Base-by-base conservation (phyloP, 2,888 invertebrate genomes). In the Agonopterix subpropinquella region DNA sequence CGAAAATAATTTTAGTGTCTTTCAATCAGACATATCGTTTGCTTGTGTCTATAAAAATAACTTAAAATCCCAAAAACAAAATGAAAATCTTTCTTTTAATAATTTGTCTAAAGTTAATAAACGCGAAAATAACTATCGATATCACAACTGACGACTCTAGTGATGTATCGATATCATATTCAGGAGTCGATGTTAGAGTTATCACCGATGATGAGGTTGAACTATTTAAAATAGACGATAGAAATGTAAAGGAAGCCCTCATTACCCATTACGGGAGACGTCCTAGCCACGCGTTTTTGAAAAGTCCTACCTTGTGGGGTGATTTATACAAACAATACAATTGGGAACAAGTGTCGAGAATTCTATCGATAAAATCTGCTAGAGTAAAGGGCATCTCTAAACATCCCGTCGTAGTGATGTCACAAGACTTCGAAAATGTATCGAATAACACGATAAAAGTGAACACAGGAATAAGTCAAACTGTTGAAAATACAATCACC, bases 281-380 rank as follows among this genome's bases (percentile, higher is more conserved):
- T 50, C 79, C 85, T 0, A 71, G 53, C 2, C 60, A 64, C 4
- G 64, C 73, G 0, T 85, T 67, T 46, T 51, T 80, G 7, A 70
- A 65, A 60, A 78, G 79, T 46, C 85, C 84, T 0, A 85, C 85
- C 0, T 84, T 82, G 0, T 84, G 85, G 84, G 77, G 75, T 0
- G 83, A 85, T 59, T 60, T 85, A 3, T 85, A 80, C 52, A 67
- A 72, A 45, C 69, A 49, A 42, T 76, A 77, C 47, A 61, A 69
- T 15, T 85, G 82, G 82, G 76, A 82, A 50, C 69, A 73, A 58
- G 69, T 84, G 0, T 62, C 65, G 0, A 69, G 65, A 53, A 61
- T 77, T 0, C 15, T 80, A 11, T 54, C 64, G 2, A 54, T 77
- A 39, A 71, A 74, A 63, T 75, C 73, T 0, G 75, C 67, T 1